phyloP scores from a whole-genome alignment of 2,113 vertebrate genomes.

The Mohoua ochrocephala region DNA sequence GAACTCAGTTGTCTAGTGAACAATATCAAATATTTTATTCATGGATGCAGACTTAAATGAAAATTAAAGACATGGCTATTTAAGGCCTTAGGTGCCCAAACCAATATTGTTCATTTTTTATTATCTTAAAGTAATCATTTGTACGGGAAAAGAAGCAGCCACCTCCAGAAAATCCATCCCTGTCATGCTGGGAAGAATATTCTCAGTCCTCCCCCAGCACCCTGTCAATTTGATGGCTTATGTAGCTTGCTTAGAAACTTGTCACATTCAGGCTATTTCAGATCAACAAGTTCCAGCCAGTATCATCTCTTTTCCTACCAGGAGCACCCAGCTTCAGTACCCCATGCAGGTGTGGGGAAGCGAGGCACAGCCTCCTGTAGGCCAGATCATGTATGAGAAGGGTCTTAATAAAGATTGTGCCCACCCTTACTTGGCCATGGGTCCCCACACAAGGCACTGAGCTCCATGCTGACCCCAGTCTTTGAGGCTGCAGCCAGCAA shows the following conservation, averaged over 20 bases:
- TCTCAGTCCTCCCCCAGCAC: background rate
- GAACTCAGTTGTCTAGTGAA: constrained; percentile 39
- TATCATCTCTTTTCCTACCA: background rate
- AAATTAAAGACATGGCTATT: constrained; percentile 48
- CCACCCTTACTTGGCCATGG: background rate
- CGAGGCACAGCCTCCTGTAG: background rate
- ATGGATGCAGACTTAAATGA: constrained; percentile 57
- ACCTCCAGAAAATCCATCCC: constrained; percentile 47
- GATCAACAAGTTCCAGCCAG: background rate
- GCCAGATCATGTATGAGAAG: background rate
- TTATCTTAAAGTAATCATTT: constrained; percentile 46
- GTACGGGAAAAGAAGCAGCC: constrained; percentile 41
- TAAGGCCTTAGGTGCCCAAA: constrained; percentile 46
- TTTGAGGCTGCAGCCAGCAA: background rate
- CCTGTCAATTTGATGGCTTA: background rate
- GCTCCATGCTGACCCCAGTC: fast-evolving
- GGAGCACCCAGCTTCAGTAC: background rate
- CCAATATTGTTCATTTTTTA: constrained; percentile 26
- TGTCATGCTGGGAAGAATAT: constrained; percentile 36
- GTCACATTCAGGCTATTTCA: background rate
- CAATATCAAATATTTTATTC: constrained; percentile 56
- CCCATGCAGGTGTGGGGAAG: background rate
- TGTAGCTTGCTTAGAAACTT: background rate
- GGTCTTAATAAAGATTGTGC: background rate
- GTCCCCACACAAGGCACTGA: background rate